A percentile compares a stretch with the other conserved stretches of the same genome.
Conservation (phyloP, 2,888 invertebrate species). For the Bellardia bayeri region DNA sequence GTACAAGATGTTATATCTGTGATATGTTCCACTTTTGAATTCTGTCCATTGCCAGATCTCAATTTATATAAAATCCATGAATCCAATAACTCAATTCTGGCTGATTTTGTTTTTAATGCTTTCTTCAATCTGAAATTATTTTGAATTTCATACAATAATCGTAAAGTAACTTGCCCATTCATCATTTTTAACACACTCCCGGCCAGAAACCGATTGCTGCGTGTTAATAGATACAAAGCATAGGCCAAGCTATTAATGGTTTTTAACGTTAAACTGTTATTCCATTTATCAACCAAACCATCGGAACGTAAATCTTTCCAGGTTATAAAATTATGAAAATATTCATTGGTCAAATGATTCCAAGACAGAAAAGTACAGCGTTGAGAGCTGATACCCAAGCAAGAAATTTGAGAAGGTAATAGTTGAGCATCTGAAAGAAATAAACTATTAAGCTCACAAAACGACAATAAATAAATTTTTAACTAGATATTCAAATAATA, state of each 20-base stretch:
- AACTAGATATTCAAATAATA: not conserved
- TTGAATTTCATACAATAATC: constrained; percentile 91
- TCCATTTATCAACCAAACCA: constrained; percentile 90
- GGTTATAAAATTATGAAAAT: constrained; percentile 93
- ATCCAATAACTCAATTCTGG: constrained; percentile 94
- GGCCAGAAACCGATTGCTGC: constrained; percentile 92
- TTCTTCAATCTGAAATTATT: constrained; percentile 89
- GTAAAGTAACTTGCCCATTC: constrained; percentile 92
- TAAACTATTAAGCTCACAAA: not conserved
- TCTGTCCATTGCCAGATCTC: constrained; percentile 79
- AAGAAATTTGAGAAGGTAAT: constrained; percentile 88
- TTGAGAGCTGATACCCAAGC: constrained; percentile 93
- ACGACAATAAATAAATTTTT: not conserved
- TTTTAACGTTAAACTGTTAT: constrained; percentile 89
- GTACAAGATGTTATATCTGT: constrained; percentile 96
- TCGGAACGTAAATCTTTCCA: constrained; percentile 95
- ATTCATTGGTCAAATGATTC: constrained; percentile 90
- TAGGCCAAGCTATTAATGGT: constrained; percentile 85
- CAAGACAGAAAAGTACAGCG: constrained; percentile 93
- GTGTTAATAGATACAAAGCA: constrained; percentile 90
- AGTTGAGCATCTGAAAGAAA: constrained; percentile 89
- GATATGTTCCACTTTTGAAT: constrained; percentile 86
- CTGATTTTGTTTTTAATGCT: constrained; percentile 87
- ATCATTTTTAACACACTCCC: constrained; percentile 93
- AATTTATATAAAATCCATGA: constrained; percentile 96